A percentile compares a stretch with the other conserved stretches of the same genome.
Evolutionary conservation across 2,797 vertebrate genomes (phyloP).

Genomic region (Mormyrus proboscirostris): DNA sequence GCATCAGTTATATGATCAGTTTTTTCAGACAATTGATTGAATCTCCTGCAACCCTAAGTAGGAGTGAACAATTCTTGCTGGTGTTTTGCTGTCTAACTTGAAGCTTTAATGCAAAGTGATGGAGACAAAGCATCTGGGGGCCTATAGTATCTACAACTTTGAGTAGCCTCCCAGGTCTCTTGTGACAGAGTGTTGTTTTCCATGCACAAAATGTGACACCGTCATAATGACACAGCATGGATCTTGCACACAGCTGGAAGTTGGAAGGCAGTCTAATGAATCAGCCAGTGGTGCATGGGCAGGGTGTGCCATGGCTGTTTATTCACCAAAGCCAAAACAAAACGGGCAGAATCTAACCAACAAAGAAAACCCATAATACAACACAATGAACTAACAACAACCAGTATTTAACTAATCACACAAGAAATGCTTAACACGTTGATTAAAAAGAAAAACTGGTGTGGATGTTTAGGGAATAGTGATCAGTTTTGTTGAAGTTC

Average conservation of each 20-base stretch:
- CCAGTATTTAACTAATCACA: neutral
- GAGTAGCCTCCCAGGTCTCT: neutral
- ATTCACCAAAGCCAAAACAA: neutral
- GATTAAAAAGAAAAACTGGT: neutral
- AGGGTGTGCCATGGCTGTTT: neutral
- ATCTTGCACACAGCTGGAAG: neutral
- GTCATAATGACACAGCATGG: neutral
- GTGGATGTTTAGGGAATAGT: neutral
- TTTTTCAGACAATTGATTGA: neutral
- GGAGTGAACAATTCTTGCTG: neutral
- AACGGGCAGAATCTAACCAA: neutral
- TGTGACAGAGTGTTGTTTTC: neutral
- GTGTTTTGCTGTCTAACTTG: neutral
- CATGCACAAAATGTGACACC: neutral
- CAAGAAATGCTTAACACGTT: neutral
- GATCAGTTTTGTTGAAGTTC: neutral
- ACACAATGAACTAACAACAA: neutral
- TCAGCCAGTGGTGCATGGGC: neutral
- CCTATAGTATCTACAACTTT: neutral
- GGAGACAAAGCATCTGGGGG: neutral
- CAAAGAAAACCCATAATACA: neutral
- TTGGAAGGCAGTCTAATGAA: neutral
- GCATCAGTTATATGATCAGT: neutral
- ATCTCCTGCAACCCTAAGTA: neutral
- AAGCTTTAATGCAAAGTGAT: neutral